Evolutionary conservation across 2,888 invertebrate genomes (phyloP).

Genomic region (Nomada ferruginata): DNA sequence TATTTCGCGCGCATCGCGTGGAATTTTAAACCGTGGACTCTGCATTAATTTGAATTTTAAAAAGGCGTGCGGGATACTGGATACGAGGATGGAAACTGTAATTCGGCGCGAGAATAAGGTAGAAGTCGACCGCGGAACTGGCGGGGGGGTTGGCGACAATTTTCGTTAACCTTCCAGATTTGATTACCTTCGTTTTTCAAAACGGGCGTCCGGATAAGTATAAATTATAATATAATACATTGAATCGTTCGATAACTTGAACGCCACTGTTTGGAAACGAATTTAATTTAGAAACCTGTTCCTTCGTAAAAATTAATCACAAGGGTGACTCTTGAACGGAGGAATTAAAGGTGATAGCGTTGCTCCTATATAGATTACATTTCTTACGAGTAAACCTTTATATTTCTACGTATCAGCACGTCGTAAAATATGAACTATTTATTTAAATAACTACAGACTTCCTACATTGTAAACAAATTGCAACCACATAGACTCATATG

Average conservation of each 20-base stretch:
- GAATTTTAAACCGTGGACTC: constrained; percentile 21
- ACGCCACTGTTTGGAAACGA: too few species aligned
- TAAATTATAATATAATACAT: not conserved
- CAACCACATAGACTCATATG: too few species aligned
- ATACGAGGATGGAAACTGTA: not conserved
- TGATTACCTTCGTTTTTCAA: not conserved
- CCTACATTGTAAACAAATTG: too few species aligned
- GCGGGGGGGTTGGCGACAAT: not conserved
- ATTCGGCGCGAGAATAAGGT: not conserved
- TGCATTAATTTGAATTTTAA: constrained; percentile 30
- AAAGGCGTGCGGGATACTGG: constrained; percentile 4
- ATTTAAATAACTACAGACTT: too few species aligned
- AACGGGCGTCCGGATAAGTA: too few species aligned
- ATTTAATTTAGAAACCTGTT: not conserved
- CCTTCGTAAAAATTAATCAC: not conserved
- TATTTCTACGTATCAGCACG: too few species aligned
- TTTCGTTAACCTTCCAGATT: not conserved
- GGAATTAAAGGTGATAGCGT: too few species aligned
- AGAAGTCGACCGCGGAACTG: not conserved
- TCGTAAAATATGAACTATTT: too few species aligned
- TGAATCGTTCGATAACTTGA: not conserved
- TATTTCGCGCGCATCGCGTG: not conserved
- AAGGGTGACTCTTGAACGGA: too few species aligned
- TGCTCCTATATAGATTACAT: too few species aligned
- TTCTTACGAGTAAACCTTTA: too few species aligned